Evolutionary conservation across 2,888 invertebrate genomes (phyloP).

Genomic region (Cerceris rybyensis): DNA sequence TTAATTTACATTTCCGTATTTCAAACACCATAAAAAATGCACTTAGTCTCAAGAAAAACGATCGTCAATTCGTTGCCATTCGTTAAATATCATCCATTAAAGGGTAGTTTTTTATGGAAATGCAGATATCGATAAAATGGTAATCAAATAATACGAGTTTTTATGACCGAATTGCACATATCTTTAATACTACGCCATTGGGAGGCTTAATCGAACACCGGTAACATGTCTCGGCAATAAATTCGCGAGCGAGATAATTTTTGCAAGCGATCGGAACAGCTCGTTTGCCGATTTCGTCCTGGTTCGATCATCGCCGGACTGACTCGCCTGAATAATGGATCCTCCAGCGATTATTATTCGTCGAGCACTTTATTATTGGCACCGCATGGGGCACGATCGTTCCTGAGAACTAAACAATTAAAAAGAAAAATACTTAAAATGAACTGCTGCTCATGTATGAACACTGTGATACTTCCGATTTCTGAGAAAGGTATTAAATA

Average conservation of each 20-base stretch:
- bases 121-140: no score
- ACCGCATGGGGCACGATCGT: slow-evolving; percentile 37
- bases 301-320: slow-evolving; percentile 33
- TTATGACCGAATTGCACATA: neutral
- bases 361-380: slow-evolving; percentile 43
- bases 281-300: slow-evolving; percentile 42
- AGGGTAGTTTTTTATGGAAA: no score
- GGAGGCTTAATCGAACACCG: slow-evolving; percentile 18
- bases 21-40: no score
- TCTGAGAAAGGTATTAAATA: no score
- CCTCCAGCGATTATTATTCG: slow-evolving; percentile 47
- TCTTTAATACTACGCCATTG: slow-evolving; percentile 25
- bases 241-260: slow-evolving; percentile 33
- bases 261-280: slow-evolving; percentile 31
- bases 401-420: slow-evolving; percentile 65
- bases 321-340: slow-evolving; percentile 43
- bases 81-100: no score
- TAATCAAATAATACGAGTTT: no score
- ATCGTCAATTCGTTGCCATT: no score
- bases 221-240: slow-evolving; percentile 25
- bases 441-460: no score
- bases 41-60: no score
- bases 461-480: no score
- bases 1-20: no score
- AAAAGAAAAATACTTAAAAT: no score